These are phyloP conservation scores for Mayetiola destructor DNA, from an alignment of 2,888 invertebrate genomes.

Conservation along the genomic window DNA sequence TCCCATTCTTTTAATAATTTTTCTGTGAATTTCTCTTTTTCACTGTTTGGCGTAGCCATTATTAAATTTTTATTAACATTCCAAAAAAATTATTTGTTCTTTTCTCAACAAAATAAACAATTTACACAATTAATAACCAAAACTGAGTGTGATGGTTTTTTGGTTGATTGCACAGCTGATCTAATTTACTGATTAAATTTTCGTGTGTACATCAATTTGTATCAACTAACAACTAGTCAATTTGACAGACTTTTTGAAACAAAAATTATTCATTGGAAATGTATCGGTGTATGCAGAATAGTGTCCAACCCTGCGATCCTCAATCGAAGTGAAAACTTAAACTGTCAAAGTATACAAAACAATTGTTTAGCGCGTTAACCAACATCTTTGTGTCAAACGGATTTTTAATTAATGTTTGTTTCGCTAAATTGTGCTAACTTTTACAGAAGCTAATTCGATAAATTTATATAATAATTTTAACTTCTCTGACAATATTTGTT, in stretches of 20 bases:
- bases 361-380: neutral
- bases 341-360: conserved; percentile 4
- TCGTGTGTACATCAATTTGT: no score
- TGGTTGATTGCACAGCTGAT: neutral
- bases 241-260: no score
- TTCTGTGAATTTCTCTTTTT: neutral
- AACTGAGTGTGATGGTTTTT: neutral
- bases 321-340: no score
- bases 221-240: no score
- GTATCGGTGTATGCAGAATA: no score
- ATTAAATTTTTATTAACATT: neutral
- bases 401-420: neutral
- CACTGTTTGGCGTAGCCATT: neutral
- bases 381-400: neutral
- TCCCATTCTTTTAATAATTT: conserved; percentile 17
- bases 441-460: neutral
- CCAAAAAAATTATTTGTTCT: neutral
- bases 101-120: neutral
- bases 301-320: neutral
- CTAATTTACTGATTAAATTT: conserved; percentile 2
- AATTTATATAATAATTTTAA: no score
- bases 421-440: neutral
- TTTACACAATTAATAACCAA: neutral
- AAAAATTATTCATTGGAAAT: no score
- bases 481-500: no score